Conservation (phyloP, 2,797 vertebrate genomes). For the Aplochiton taeniatus region DNA sequence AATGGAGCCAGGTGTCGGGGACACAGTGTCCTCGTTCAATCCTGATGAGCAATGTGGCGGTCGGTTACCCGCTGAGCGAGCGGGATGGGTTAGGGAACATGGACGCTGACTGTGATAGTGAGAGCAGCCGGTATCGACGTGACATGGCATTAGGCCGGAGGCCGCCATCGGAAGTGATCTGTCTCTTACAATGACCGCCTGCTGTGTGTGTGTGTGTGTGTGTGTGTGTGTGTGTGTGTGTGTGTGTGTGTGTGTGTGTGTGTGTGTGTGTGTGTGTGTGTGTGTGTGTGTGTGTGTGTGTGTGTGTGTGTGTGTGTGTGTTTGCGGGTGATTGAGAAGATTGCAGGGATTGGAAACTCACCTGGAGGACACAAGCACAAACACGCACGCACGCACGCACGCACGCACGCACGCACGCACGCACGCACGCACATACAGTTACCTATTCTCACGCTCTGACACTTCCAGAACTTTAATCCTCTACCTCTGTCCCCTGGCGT, state of each 20-base stretch:
- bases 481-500: background rate
- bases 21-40: no score
- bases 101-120: no score
- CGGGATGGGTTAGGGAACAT: no score
- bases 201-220: background rate
- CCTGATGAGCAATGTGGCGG: no score
- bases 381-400: background rate
- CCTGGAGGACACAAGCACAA: no score
- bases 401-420: no score
- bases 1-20: background rate
- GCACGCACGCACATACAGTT: no score
- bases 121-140: background rate
- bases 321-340: background rate
- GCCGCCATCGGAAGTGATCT: no score
- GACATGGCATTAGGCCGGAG: no score
- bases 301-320: conserved; percentile 4
- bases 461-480: background rate
- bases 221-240: background rate
- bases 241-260: background rate
- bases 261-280: background rate
- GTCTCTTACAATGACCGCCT: no score
- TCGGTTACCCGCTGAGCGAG: no score
- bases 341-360: background rate
- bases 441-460: background rate
- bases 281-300: background rate